Evolutionary conservation across 1,140 invertebrate species (phyloP).

Genomic region (Mesaphorura yosii): DNA sequence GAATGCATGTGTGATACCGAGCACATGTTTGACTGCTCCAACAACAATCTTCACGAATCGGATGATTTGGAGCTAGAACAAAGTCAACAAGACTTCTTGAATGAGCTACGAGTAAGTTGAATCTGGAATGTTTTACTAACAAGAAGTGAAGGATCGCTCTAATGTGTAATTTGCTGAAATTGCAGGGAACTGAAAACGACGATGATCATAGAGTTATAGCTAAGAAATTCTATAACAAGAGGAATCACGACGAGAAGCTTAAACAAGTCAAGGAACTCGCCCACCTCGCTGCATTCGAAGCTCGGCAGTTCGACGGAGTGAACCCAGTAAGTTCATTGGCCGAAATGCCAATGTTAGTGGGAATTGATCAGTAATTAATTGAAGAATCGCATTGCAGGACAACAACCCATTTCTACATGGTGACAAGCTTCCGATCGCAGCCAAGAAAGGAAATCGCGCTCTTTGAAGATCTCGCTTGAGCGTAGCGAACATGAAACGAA

Average conservation of each 20-base stretch:
- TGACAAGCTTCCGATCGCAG: slow-evolving; percentile 70
- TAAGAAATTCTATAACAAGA: slow-evolving; percentile 63
- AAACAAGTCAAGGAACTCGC: background rate
- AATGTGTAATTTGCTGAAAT: slow-evolving; percentile 13
- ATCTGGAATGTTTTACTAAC: background rate
- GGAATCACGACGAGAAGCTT: slow-evolving; percentile 5
- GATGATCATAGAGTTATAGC: no score
- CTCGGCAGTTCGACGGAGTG: no score
- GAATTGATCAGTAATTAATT: background rate
- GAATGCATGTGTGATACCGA: slow-evolving; percentile 70
- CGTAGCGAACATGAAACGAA: background rate
- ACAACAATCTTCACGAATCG: slow-evolving; percentile 24
- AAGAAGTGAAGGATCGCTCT: background rate
- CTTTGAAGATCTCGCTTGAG: no score
- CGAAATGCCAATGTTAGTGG: background rate
- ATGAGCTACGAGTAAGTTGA: slow-evolving; percentile 30
- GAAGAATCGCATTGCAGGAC: slow-evolving; percentile 38
- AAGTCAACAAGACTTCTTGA: slow-evolving; percentile 35
- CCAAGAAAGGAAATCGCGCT: slow-evolving; percentile 58
- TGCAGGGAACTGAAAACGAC: slow-evolving; percentile 53
- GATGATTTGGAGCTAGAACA: slow-evolving; percentile 20
- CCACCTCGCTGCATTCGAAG: background rate
- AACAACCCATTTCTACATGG: slow-evolving; percentile 65
- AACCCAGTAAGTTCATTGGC: background rate
- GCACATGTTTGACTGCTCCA: slow-evolving; percentile 91